Percentiles rank a stretch among this genome's conserved stretches.
phyloP scores from a whole-genome alignment of 2,888 invertebrate genomes.

The Campoletis raptor region DNA sequence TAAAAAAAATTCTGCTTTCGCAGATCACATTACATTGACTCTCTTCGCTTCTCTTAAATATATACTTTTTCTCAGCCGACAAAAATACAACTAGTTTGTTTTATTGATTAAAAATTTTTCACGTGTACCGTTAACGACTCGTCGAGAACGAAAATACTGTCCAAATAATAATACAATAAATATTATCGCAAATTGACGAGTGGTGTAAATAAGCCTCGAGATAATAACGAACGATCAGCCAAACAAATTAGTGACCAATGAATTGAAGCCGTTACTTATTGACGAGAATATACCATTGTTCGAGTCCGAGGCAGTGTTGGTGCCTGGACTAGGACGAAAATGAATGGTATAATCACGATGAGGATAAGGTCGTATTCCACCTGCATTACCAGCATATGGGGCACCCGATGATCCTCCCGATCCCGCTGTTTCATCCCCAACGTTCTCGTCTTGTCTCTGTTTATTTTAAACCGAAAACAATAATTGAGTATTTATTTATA shows the following conservation, averaged over 20 bases:
- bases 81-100: slow-evolving; percentile 44
- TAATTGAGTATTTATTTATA: not conserved
- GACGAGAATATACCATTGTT: slow-evolving; percentile 90
- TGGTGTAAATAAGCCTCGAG: slow-evolving; percentile 69
- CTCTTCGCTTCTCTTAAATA: slow-evolving; percentile 12
- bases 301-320: slow-evolving; percentile 78
- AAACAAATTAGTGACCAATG: slow-evolving; percentile 91
- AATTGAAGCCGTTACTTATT: slow-evolving; percentile 92
- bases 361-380: slow-evolving; percentile 76
- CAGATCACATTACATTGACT: slow-evolving; percentile 5
- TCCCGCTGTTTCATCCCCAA: slow-evolving; percentile 74
- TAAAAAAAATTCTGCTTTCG: not conserved
- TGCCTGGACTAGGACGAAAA: slow-evolving; percentile 79
- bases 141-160: slow-evolving; percentile 69
- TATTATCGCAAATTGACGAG: slow-evolving; percentile 71
- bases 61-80: slow-evolving; percentile 4
- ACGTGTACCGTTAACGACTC: slow-evolving; percentile 56
- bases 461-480: slow-evolving; percentile 22
- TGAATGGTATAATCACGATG: slow-evolving; percentile 81
- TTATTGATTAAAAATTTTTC: slow-evolving; percentile 48
- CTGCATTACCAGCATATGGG: slow-evolving; percentile 74
- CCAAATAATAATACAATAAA: slow-evolving; percentile 69
- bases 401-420: slow-evolving; percentile 56
- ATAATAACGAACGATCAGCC: slow-evolving; percentile 85
- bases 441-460: slow-evolving; percentile 68